A percentile compares a stretch with the other conserved stretches of the same genome.
Evolutionary conservation across 2,113 vertebrate genomes (phyloP).

Genomic region (Dryoscopus gambensis): DNA sequence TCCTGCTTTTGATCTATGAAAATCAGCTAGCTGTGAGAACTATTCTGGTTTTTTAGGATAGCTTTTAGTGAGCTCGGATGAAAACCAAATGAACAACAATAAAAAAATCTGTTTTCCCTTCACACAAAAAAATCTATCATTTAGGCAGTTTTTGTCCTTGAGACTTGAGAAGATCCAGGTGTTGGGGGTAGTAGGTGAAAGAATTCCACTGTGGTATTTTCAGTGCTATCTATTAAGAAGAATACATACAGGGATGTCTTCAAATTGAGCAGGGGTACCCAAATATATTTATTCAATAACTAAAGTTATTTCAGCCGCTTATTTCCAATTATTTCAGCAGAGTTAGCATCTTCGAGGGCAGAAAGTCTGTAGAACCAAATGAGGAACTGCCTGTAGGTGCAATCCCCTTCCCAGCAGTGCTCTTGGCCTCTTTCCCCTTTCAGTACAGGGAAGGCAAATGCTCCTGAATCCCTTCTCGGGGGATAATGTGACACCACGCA

Average conservation of each 20-base stretch:
- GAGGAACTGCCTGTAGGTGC: not conserved
- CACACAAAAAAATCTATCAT: rapidly evolving
- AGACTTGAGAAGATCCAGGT: not conserved
- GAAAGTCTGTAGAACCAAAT: not conserved
- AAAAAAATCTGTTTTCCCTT: not conserved
- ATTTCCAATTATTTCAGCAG: not conserved
- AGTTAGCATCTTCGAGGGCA: not conserved
- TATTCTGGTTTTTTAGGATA: not conserved
- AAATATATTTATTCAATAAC: not conserved
- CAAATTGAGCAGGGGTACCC: not conserved
- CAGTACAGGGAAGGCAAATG: not conserved
- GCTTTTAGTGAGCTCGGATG: not conserved
- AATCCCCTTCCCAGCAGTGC: not conserved
- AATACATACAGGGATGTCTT: not conserved
- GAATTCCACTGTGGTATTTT: not conserved
- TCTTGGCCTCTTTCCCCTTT: not conserved
- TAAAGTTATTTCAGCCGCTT: not conserved
- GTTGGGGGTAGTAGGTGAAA: not conserved
- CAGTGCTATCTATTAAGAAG: not conserved
- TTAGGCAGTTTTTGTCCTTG: not conserved
- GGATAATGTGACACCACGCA: not conserved
- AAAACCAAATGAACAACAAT: not conserved
- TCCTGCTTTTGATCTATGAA: not conserved
- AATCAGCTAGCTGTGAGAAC: not conserved
- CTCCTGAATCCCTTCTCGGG: not conserved